Conservation (phyloP, 2,888 invertebrate genomes). For the Stenodera caucasica region DNA sequence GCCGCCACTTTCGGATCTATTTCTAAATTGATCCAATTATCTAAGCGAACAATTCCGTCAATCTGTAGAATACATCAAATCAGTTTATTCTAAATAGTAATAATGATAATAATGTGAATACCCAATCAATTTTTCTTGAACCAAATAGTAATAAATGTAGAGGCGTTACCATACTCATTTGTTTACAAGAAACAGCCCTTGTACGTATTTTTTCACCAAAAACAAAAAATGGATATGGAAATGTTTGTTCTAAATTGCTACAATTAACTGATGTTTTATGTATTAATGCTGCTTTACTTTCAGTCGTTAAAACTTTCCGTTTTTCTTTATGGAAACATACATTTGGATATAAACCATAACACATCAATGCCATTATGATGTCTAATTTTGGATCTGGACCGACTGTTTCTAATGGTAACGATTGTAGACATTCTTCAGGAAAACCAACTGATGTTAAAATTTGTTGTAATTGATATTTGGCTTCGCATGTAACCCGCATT, state of each 20-base stretch:
- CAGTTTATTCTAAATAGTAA: background rate
- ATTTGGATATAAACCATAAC: slow-evolving; percentile 94
- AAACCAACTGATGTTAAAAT: slow-evolving; percentile 76
- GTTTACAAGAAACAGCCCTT: slow-evolving; percentile 93
- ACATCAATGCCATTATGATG: slow-evolving; percentile 79
- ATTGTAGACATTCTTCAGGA: slow-evolving; percentile 81
- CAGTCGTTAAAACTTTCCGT: slow-evolving; percentile 91
- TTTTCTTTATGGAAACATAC: slow-evolving; percentile 96
- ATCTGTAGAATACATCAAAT: slow-evolving; percentile 53
- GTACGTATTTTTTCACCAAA: slow-evolving; percentile 99
- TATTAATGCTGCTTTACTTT: slow-evolving; percentile 91
- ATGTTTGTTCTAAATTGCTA: slow-evolving; percentile 77
- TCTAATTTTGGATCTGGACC: slow-evolving; percentile 81
- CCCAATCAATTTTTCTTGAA: slow-evolving; percentile 81
- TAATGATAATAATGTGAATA: slow-evolving; percentile 34
- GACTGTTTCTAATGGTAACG: slow-evolving; percentile 73
- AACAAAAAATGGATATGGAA: slow-evolving; percentile 94
- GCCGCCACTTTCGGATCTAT: slow-evolving; percentile 82
- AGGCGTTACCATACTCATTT: slow-evolving; percentile 91
- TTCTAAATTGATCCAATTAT: slow-evolving; percentile 92
- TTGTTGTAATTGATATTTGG: slow-evolving; percentile 69
- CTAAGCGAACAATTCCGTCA: slow-evolving; percentile 76
- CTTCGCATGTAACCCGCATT: slow-evolving; percentile 88
- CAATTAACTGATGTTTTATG: slow-evolving; percentile 98
- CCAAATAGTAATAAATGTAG: slow-evolving; percentile 91